Evolutionary conservation across 1,140 invertebrate genomes (phyloP).

Genomic region (Venturia canescens): DNA sequence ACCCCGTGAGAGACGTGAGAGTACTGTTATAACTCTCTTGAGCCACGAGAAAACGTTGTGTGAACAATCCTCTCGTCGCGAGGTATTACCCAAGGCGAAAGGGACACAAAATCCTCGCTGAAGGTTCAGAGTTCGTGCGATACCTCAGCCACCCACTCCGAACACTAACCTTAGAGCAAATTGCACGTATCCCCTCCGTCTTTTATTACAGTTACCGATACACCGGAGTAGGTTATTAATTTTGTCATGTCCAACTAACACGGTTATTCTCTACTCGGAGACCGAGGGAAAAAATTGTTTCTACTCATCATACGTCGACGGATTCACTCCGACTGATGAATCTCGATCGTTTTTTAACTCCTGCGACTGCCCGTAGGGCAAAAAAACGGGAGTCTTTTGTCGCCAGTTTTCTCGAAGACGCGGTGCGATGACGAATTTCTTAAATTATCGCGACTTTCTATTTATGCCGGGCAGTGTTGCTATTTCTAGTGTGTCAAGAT

Average conservation of each 20-base stretch:
- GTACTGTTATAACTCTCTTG: conserved; percentile 24
- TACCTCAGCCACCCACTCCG: conserved; percentile 11
- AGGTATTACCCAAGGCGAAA: conserved; percentile 2
- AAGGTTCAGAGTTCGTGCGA: conserved; percentile 43
- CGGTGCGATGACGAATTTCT: too few species aligned
- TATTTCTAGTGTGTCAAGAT: too few species aligned
- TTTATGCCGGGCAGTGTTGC: too few species aligned
- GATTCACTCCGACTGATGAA: too few species aligned
- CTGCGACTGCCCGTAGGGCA: too few species aligned
- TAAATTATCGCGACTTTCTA: too few species aligned
- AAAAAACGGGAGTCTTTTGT: too few species aligned
- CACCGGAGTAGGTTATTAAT: conserved; percentile 42
- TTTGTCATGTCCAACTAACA: conserved; percentile 34
- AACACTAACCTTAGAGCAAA: neutral
- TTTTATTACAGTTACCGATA: conserved; percentile 31
- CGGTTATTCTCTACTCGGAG: conserved; percentile 16
- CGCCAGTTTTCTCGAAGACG: too few species aligned
- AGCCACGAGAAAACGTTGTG: conserved; percentile 12
- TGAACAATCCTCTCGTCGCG: conserved; percentile 17
- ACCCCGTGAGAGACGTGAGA: conserved; percentile 2
- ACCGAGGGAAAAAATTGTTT: too few species aligned
- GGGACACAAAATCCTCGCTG: conserved; percentile 11
- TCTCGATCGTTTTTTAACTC: too few species aligned
- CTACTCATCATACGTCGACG: too few species aligned
- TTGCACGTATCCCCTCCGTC: neutral